Base-by-base conservation (phyloP, 1,140 invertebrate species). In the Mamestra configurata region DNA sequence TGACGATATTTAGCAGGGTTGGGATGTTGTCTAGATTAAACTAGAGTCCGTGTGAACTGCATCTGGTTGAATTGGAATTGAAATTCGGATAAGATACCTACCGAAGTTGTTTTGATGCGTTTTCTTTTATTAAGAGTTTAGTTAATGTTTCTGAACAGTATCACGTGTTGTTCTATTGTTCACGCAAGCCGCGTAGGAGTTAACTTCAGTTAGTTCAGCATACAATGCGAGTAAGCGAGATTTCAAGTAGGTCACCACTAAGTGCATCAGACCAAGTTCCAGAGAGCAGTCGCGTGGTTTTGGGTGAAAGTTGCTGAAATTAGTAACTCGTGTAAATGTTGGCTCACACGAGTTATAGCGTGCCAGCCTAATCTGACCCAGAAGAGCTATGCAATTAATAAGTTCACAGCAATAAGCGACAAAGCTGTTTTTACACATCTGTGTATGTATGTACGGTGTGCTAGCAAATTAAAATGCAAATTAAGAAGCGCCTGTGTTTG, bases 381-480 rank as follows among this genome's bases (percentile, higher is more conserved):
- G 7, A 55, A 53, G 37, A 35, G 15, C 31, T 53, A 43, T 59
- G 53, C 71, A 75, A 43, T 75, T 40, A 55, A 75, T 57, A 75
- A 57, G 61, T 46, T 24, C 40, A 31, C 73, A 61, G 22, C 22
- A 18, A 18, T 46, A 46, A 64, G n/a, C 43, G 37, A 31, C 43
- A 40, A 37, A 35, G 73, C 43, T 76, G 73, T 64, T 76, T 75
- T 76, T 51, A 76, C 40, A 76, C 71, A 75, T 59, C 35, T 57
- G 71, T 75, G 43, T 75, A 59, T 43, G n/a, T 75, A 75, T n/a
- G n/a, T n/a, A 75, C 71, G 53, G 46, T 35, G 51, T 76, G 57
- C 24, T 31, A 61, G 57, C 43, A 64, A 64, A 76, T 76, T 76
- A 49, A 76, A 76, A 76, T 76, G 73, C 73, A 76, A 76, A 76